A percentile compares a stretch with the other conserved stretches of the same genome.
phyloP scores from a whole-genome alignment of 2,888 invertebrate genomes.

The Hydriomena furcata region DNA sequence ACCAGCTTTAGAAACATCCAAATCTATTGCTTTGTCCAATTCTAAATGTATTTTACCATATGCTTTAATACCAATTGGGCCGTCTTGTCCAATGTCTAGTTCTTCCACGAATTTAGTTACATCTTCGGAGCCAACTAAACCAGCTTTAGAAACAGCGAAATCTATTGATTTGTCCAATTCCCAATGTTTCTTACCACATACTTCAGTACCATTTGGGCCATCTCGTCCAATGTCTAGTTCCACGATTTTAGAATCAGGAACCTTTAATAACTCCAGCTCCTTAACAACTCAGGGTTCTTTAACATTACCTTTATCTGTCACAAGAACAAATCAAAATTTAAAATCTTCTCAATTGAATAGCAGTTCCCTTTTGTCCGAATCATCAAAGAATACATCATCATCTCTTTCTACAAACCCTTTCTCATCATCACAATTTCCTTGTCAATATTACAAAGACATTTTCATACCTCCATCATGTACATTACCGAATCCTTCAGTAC shows the following conservation, averaged over 20 bases:
- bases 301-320: constrained; percentile 3
- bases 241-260: no score
- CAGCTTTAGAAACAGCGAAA: background rate
- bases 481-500: background rate
- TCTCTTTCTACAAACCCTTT: no score
- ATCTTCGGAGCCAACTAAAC: no score
- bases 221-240: no score
- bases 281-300: background rate
- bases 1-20: no score
- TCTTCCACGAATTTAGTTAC: no score
- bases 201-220: background rate
- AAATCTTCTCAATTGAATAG: background rate
- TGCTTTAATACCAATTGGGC: no score
- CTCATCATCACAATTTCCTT: background rate
- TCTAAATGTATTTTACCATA: no score
- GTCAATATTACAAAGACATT: background rate
- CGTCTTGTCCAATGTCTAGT: no score
- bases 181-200: background rate
- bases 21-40: no score
- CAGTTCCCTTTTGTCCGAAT: background rate
- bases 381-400: background rate
- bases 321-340: background rate
- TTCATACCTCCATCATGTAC: constrained; percentile 2
- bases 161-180: background rate
- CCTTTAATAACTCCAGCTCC: no score